Base-by-base conservation (phyloP, 2,797 vertebrate genomes). In the Argentina silus region DNA sequence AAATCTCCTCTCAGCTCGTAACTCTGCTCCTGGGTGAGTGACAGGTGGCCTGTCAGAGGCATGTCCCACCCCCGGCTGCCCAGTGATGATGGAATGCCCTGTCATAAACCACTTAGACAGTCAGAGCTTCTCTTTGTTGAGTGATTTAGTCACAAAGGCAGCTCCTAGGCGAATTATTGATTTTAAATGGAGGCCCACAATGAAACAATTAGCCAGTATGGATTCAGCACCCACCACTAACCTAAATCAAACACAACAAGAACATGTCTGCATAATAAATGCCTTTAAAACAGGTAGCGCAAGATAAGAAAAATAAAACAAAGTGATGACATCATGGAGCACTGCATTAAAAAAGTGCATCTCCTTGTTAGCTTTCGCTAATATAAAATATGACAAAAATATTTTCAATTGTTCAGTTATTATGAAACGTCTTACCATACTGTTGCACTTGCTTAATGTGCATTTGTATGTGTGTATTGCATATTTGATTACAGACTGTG, bases 1-100 rank as follows among this genome's bases (percentile, higher is more conserved):
- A 94, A 96, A 96, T 93, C 84, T 89, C 79, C 92, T 80, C 85
- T 90, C 91, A 73, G 89, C 87, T 85, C 87, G 93, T 95, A 94
- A 95, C 83, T 27, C 15, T 7, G 61, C 67, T 7, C 75, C 7
- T 0, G 19, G 10, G 62, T 79, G 86, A 90, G 74, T 89, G 90
- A 83, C 90, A 87, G 87, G 73, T 73, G 72, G 12, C 10, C 36
- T 10, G 47, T 2, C 19, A 56, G 1, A 17, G 21, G 72, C n/a
- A 10, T 70, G 74, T 36, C 70, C 21, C 36, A 66, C 45, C 78
- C 57, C 60, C 3, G 67, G 76, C 80, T 83, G 76, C 79, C 2
- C 10, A 76, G 90, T 8, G 84, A 93, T 81, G 86, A 63, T 83
- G 87, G 92, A 90, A 90, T 75, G 86, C 78, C 45, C 64, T 67